Percentiles rank a stretch among this genome's conserved stretches.
Evolutionary conservation across 2,113 vertebrate genomes (phyloP).

Genomic region (Polyodon spathula): DNA sequence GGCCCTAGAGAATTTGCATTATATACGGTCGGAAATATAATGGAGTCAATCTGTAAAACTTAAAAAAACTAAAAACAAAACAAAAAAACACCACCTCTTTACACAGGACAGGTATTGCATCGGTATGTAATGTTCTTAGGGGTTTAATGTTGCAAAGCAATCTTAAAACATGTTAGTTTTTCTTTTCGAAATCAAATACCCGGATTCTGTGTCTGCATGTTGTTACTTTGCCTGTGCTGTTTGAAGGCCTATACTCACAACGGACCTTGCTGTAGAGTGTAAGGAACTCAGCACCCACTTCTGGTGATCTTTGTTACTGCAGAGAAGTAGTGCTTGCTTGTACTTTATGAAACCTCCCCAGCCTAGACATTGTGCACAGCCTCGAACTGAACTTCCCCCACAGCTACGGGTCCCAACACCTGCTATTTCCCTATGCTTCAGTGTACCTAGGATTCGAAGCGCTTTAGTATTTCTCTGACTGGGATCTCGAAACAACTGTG

Average conservation of each 20-base stretch:
- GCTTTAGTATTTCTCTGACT: not conserved
- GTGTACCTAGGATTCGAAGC: conserved; percentile 19
- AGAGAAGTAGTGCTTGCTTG: not conserved
- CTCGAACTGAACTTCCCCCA: conserved; percentile 30
- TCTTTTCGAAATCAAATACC: no score
- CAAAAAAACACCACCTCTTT: no score
- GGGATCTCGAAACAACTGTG: not conserved
- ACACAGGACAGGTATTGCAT: no score
- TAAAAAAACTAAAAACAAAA: not conserved
- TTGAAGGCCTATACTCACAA: conserved; percentile 44
- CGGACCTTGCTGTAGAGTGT: conserved; percentile 44
- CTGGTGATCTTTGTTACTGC: conserved; percentile 47
- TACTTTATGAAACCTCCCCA: conserved; percentile 13
- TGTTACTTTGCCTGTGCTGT: conserved; percentile 41
- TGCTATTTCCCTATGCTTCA: not conserved
- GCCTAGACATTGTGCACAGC: conserved; percentile 33
- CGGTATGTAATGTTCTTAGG: not conserved
- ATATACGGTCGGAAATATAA: no score
- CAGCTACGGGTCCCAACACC: conserved; percentile 30
- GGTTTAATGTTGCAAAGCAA: not conserved
- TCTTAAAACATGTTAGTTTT: not conserved
- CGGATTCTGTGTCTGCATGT: conserved; percentile 11
- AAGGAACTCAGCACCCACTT: conserved; percentile 39
- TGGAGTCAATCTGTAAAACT: no score
- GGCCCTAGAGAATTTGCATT: no score